A percentile compares a stretch with the other conserved stretches of the same genome.
Conservation (phyloP, 1,140 invertebrate species). For the Sminthurides bifidus region DNA sequence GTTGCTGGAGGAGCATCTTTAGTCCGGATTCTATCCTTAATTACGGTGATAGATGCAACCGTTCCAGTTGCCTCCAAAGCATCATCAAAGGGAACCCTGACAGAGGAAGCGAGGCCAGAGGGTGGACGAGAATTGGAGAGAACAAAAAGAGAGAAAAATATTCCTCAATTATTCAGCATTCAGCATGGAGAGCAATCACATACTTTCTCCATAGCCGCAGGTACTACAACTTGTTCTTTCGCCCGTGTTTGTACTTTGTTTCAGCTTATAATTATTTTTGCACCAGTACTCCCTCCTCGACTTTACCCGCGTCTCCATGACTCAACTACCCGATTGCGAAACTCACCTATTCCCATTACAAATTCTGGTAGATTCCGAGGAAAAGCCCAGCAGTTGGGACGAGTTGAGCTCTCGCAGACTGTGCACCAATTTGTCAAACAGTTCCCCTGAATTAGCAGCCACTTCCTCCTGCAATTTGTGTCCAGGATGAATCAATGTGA, state of each 20-base stretch:
- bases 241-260: not conserved
- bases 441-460: constrained; percentile 14
- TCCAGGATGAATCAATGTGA: not conserved
- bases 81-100: constrained; percentile 35
- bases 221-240: too few relatives aligned
- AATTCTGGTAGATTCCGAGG: constrained; percentile 23
- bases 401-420: constrained; percentile 15
- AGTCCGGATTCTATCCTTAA: constrained; percentile 36
- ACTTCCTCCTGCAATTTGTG: constrained; percentile 16
- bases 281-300: not conserved
- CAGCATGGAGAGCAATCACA: too few relatives aligned
- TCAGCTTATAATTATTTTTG: not conserved
- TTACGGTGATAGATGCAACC: constrained; percentile 36
- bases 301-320: not conserved
- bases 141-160: constrained; percentile 1
- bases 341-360: constrained; percentile 30
- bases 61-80: constrained; percentile 40
- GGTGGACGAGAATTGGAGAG: constrained; percentile 5
- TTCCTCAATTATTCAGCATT: not conserved
- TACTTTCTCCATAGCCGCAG: too few relatives aligned
- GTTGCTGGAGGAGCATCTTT: constrained; percentile 26
- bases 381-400: constrained; percentile 18
- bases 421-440: constrained; percentile 21
- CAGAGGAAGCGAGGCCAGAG: not conserved
- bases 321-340: too few relatives aligned